These are phyloP conservation scores for Pomacea maculata DNA, from an alignment of 1,140 invertebrate species.

Conservation along the genomic window DNA sequence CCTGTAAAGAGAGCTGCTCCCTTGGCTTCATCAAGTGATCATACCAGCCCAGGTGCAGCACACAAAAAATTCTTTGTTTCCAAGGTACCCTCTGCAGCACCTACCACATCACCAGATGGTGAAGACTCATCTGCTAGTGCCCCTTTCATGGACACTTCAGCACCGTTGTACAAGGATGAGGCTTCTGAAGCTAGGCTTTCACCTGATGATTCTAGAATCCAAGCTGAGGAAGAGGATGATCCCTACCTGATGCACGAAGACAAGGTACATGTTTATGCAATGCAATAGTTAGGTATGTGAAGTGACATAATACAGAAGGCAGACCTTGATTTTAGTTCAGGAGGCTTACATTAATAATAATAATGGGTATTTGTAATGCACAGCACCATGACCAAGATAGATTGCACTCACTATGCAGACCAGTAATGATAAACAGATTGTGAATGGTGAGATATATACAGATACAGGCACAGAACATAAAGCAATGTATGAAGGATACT, in stretches of 20 bases:
- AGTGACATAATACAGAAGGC: no score
- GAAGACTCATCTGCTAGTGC: not conserved
- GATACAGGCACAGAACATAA: no score
- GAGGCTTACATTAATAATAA: no score
- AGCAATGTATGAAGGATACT: no score
- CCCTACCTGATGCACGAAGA: conserved; percentile 8
- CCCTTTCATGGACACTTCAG: not conserved
- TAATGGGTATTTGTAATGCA: no score
- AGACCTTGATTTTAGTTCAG: no score
- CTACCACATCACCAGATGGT: not conserved
- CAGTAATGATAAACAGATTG: no score
- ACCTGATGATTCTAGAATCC: conserved; percentile 13
- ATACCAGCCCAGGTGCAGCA: not conserved
- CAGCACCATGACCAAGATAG: no score
- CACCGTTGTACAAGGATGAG: conserved; percentile 19
- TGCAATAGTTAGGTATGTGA: no score
- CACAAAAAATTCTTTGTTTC: conserved; percentile 14
- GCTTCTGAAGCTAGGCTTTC: conserved; percentile 18
- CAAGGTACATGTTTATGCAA: conserved; percentile 5
- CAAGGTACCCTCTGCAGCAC: conserved; percentile 6
- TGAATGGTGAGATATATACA: no score
- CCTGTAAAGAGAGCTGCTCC: conserved; percentile 15
- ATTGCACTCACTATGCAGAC: no score
- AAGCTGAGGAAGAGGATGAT: conserved; percentile 3
- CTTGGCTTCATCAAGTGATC: not conserved